Base-by-base conservation (phyloP, 2,113 vertebrate genomes). In the Nothocercus julius region DNA sequence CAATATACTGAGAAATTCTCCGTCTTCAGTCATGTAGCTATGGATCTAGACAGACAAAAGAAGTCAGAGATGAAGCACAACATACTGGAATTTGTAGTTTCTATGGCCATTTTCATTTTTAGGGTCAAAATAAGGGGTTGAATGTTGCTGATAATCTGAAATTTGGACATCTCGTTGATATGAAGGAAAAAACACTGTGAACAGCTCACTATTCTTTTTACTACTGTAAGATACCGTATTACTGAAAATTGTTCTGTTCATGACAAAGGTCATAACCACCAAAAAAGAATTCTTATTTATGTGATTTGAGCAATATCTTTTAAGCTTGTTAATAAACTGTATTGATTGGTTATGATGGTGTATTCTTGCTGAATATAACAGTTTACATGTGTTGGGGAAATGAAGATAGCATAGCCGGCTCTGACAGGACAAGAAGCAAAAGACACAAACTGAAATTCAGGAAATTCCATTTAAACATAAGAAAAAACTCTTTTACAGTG, bases 111-210 rank as follows among this genome's bases (percentile, higher is more conserved):
- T 67, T 86, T 58, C 54, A 58, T 32, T 36, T 67, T 84, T 54
- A 49, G 30, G 69, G 27, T 74, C 36, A 82, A 85, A 89, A 81
- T n/a, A 84, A 82, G 47, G 25, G 2, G 2, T 59, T 76, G 58
- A 84, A 64, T 84, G n/a, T 73, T 81, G 13, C 25, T 93, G 38
- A 45, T 86, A 76, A 86, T 69, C 8, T 85, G 47, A 82, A 87
- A 87, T 85, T 40, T 91, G 53, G 24, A 42, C 17, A 28, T 73
- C 20, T 84, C 47, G 19, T 36, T 58, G 30, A 53, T 62, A 76
- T 1, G 17, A 91, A 79, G 5, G 18, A 64, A 73, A 92, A 93
- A 61, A 1, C 30, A 76, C 5, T 3, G 9, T 54, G 14, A 82
- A 34, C 14, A 66, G 22, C 2, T 82, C 4, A 34, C 14, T 7